These are phyloP conservation scores for Lepidurus packardi DNA, from an alignment of 1,140 invertebrate species.

Conservation along the genomic window DNA sequence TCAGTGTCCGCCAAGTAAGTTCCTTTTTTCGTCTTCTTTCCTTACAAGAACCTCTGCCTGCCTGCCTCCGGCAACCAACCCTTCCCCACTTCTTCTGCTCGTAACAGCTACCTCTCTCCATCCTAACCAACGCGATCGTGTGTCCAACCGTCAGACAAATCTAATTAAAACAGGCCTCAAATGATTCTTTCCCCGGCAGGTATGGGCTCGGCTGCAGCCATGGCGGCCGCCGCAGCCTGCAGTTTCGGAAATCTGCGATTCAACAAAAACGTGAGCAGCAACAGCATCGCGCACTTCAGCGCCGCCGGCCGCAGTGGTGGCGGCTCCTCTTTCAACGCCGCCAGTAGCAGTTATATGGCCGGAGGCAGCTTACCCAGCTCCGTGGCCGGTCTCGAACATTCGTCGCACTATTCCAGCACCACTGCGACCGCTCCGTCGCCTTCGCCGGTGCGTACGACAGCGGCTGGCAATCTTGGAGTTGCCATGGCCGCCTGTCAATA, in stretches of 20 bases:
- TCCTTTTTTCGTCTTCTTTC: not conserved
- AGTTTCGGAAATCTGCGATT: slow-evolving; percentile 23
- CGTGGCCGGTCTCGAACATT: not conserved
- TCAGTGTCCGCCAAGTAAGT: slow-evolving; percentile 28
- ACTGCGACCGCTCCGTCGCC: not conserved
- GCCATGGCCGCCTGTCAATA: slow-evolving; percentile 30
- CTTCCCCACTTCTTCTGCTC: no score
- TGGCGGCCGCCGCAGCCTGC: slow-evolving; percentile 20
- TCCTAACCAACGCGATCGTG: no score
- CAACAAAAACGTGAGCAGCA: slow-evolving; percentile 26
- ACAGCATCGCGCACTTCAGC: slow-evolving; percentile 4
- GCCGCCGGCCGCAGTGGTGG: not conserved
- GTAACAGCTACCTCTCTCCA: no score
- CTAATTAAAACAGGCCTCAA: slow-evolving; percentile 16
- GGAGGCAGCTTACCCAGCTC: not conserved
- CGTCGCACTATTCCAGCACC: not conserved
- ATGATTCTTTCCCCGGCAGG: slow-evolving; percentile 1
- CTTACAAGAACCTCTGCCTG: not conserved
- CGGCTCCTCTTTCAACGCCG: not conserved
- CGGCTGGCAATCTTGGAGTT: not conserved
- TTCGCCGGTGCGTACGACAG: not conserved
- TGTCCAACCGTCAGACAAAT: not conserved
- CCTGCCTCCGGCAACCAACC: not conserved
- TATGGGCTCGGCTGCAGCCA: not conserved
- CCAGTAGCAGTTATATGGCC: no score